Base-by-base conservation (phyloP, 2,888 invertebrate species). In the Mythimna ferrago region DNA sequence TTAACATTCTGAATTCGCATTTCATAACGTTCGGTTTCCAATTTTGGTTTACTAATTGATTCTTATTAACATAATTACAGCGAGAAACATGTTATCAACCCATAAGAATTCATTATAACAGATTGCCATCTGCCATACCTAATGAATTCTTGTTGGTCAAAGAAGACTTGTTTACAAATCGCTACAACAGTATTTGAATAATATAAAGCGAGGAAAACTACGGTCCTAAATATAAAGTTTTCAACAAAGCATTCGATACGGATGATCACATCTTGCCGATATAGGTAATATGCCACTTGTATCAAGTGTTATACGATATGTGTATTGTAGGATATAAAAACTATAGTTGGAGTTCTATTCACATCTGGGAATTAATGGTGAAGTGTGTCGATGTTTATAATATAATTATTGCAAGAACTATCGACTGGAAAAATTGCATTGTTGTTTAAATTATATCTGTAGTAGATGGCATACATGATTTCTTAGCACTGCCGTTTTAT, bases 231-330 rank as follows among this genome's bases (percentile, higher is more conserved):
- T 74, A 72, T 75, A 78, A 78, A 63, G 76, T 60, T 74, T 58
- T 74, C 53, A 44, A 69, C 65, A 77, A 87, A 79, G 73, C 78
- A 35, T 84, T 87, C 66, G 79, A 85, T 66, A 76, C 38, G 71
- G 75, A 71, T 73, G 72, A 84, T 74, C 79, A 79, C 68, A 70
- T 56, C 32, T 72, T 6, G 48, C 66, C 62, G 54, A 19, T 69
- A 57, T 14, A 32, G 5, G 32, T 32, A 41, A 14, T 53, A 66
- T 66, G 56, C 26, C 32, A 54, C 0, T 53, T 65, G 66, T 48
- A 44, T 44, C 57, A 48, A 10, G 58, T 69, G 69, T n/a, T 56
- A 69, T 51, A 32, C 41, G 60, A 78, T 73, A 74, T 41, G 61
- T 21, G 19, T 68, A 69, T 56, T 75, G 21, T 63, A 19, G 3